Conservation (phyloP, 2,888 invertebrate species). For the Hydropsyche betteni region DNA sequence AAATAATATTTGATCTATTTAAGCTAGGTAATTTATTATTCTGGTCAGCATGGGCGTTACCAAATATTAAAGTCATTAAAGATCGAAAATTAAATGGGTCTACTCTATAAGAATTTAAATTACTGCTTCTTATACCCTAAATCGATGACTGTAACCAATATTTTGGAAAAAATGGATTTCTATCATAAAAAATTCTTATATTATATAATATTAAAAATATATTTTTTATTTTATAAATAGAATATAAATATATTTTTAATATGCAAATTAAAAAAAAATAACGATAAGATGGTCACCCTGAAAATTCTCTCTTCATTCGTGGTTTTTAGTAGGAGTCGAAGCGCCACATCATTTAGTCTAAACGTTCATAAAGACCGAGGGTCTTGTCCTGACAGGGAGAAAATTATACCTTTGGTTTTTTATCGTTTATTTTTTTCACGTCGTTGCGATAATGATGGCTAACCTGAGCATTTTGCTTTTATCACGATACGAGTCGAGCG, state of each 20-base stretch:
- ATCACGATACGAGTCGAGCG: conserved; percentile 4
- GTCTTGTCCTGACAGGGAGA: conserved; percentile 37
- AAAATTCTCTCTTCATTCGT: neutral
- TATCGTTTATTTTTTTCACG: neutral
- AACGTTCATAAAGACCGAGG: conserved; percentile 45
- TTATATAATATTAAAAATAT: neutral
- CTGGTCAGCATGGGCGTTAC: conserved; percentile 46
- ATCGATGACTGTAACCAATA: neutral
- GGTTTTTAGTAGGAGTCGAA: conserved; percentile 40
- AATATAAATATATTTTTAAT: no score
- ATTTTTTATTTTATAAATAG: no score
- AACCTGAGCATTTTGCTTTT: conserved; percentile 27
- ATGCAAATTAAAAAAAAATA: neutral
- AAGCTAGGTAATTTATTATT: no score
- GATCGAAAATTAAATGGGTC: conserved; percentile 50
- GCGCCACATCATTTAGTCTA: conserved; percentile 51
- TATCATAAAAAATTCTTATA: neutral
- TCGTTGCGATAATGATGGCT: conserved; percentile 32
- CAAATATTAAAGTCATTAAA: conserved; percentile 50
- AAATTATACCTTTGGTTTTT: conserved; percentile 41
- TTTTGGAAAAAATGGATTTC: neutral
- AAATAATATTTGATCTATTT: neutral
- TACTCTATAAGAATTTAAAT: conserved; percentile 43
- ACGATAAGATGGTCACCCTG: neutral
- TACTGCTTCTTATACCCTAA: conserved; percentile 27